A percentile compares a stretch with the other conserved stretches of the same genome.
Conservation (phyloP, 1,140 invertebrate species). For the Brachionus asplanchnoidis region DNA sequence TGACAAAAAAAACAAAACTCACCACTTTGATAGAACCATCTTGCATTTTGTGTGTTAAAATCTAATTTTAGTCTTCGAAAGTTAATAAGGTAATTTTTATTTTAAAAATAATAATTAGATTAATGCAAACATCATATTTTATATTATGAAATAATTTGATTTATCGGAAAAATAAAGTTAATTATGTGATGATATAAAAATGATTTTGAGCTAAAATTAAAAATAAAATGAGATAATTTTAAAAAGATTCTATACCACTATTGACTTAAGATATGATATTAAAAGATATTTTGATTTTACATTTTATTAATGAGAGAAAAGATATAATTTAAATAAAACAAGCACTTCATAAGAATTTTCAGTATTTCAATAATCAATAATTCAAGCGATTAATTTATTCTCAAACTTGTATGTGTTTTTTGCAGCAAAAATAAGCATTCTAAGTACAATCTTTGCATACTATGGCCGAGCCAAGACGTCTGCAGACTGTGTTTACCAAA, state of each 20-base stretch:
- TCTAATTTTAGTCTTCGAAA: not conserved
- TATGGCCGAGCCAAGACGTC: slow-evolving; percentile 39
- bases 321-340: not conserved
- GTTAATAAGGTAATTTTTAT: not conserved
- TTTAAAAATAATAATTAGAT: not conserved
- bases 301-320: not conserved
- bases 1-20: not conserved
- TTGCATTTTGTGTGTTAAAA: not conserved
- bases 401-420: not conserved
- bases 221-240: not conserved
- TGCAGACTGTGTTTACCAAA: slow-evolving; percentile 42
- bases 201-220: not conserved
- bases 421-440: not conserved
- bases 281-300: not conserved
- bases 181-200: not conserved
- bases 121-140: not conserved
- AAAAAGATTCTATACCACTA: not conserved
- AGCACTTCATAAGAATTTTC: not conserved
- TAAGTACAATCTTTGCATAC: slow-evolving; percentile 39
- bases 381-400: not conserved
- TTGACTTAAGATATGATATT: not conserved
- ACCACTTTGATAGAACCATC: not conserved
- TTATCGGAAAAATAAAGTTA: not conserved
- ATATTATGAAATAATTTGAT: not conserved
- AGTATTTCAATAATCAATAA: slow-evolving; percentile 2